Conservation (phyloP, 2,113 vertebrate genomes). For the Ptychochromis oligacanthus region DNA sequence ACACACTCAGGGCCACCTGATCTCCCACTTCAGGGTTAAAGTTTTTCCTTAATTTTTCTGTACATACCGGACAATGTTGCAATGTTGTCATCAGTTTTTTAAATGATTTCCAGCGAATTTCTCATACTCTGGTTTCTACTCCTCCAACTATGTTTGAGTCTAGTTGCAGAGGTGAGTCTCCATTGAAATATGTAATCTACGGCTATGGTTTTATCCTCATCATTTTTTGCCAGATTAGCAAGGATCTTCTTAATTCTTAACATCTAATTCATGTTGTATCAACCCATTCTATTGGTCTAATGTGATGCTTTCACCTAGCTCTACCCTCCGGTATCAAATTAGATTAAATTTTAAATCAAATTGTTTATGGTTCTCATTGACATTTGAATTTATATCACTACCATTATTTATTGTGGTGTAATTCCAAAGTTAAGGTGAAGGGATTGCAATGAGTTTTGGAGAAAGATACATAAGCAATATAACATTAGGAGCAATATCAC, state of each 20-base stretch:
- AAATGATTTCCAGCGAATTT: slow-evolving; percentile 28
- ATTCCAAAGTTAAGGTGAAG: neutral
- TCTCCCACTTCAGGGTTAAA: neutral
- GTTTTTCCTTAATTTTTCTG: neutral
- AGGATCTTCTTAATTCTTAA: neutral
- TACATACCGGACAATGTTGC: neutral
- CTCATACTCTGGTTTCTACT: neutral
- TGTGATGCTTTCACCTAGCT: neutral
- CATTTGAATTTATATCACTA: neutral
- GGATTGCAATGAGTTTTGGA: neutral
- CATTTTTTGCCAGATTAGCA: slow-evolving; percentile 4
- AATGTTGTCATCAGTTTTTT: slow-evolving; percentile 5
- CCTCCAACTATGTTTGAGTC: neutral
- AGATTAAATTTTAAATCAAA: neutral
- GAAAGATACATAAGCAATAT: neutral
- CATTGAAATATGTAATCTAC: slow-evolving; percentile 16
- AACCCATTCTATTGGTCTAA: neutral
- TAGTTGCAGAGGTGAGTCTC: neutral
- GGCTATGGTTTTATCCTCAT: neutral
- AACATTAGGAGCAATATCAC: neutral
- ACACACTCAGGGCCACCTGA: neutral
- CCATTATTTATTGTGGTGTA: neutral
- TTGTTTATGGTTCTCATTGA: neutral
- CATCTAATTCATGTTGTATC: slow-evolving; percentile 26
- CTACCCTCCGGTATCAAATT: neutral